Evolutionary conservation across 2,888 invertebrate species (phyloP).

Genomic region (Neria commutata): DNA sequence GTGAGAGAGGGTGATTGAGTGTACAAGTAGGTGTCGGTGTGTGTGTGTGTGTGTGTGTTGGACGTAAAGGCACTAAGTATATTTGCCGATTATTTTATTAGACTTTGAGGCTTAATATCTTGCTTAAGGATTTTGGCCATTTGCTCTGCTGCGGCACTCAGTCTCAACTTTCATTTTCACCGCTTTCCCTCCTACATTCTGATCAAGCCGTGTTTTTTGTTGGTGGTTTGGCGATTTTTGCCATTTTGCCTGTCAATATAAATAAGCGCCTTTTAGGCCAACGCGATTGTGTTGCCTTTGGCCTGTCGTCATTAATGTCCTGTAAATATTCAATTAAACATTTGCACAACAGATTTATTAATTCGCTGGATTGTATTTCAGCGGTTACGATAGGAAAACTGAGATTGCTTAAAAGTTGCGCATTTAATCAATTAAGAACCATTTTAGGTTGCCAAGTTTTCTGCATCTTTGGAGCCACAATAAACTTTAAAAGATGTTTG

Average conservation of each 20-base stretch:
- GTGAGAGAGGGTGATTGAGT: background rate
- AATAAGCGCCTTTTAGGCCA: background rate
- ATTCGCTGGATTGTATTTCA: too few relatives aligned
- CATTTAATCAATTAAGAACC: too few relatives aligned
- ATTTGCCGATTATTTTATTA: slow-evolving; percentile 54
- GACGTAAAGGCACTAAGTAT: slow-evolving; percentile 56
- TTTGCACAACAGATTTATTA: slow-evolving; percentile 11
- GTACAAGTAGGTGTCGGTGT: background rate
- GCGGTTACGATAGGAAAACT: too few relatives aligned
- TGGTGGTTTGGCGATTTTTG: background rate
- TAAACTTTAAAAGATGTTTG: too few relatives aligned
- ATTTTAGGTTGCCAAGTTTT: too few relatives aligned
- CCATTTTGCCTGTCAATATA: slow-evolving; percentile 2
- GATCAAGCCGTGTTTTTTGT: background rate
- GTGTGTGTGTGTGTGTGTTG: background rate
- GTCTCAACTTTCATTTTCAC: background rate
- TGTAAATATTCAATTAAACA: slow-evolving; percentile 19
- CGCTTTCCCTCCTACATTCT: background rate
- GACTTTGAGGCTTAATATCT: slow-evolving; percentile 53
- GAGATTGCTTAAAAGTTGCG: too few relatives aligned
- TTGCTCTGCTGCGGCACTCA: background rate
- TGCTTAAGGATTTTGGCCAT: slow-evolving; percentile 29
- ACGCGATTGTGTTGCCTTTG: background rate
- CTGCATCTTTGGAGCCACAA: too few relatives aligned
- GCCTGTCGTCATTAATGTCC: background rate